A percentile compares a stretch with the other conserved stretches of the same genome.
Conservation (phyloP, 2,113 vertebrate genomes). For the Riparia riparia region DNA sequence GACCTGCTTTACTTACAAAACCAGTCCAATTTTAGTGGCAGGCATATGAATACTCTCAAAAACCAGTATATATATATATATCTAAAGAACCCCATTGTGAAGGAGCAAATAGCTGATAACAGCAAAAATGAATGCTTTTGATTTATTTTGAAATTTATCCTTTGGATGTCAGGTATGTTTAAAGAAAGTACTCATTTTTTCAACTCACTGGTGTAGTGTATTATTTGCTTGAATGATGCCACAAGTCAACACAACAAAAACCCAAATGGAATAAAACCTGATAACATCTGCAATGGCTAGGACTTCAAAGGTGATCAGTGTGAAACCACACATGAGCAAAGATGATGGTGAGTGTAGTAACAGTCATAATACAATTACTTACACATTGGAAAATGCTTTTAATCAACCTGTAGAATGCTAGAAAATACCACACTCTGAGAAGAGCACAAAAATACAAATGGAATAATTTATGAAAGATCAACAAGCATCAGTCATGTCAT, state of each 20-base stretch:
- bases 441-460: not conserved
- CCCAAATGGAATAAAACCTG: not conserved
- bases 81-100: not conserved
- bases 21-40: not conserved
- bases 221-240: not conserved
- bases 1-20: not conserved
- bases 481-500: not conserved
- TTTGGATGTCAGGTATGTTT: not conserved
- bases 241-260: not conserved
- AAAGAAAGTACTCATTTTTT: not conserved
- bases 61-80: rapidly evolving
- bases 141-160: not conserved
- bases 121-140: not conserved
- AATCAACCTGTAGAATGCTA: not conserved
- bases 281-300: not conserved
- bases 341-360: not conserved
- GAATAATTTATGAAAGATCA: not conserved
- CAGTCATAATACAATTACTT: not conserved
- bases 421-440: not conserved
- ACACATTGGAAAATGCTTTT: not conserved
- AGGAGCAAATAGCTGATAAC: not conserved
- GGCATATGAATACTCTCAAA: not conserved
- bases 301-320: not conserved
- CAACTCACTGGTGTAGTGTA: not conserved
- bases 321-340: not conserved